Evolutionary conservation across 2,797 vertebrate genomes (phyloP).

Genomic region (Sebastes vulpes): DNA sequence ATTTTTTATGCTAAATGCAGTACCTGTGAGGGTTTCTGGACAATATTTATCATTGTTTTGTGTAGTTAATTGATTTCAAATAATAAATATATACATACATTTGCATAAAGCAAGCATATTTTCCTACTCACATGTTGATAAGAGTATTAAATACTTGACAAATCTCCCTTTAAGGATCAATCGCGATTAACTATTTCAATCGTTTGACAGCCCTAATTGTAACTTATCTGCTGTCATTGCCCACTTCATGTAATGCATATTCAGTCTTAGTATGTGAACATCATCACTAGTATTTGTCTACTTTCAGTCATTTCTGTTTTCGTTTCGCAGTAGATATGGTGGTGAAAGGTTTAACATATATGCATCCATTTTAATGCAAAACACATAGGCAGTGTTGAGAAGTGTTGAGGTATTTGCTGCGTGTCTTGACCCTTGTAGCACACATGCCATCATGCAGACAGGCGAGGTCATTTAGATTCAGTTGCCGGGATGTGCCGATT

Average conservation of each 20-base stretch:
- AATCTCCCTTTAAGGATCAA: no score
- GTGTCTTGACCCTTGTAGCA: neutral
- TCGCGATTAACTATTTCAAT: no score
- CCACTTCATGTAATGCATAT: neutral
- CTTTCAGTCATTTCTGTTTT: neutral
- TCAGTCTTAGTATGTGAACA: neutral
- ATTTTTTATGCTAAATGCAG: no score
- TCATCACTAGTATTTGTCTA: neutral
- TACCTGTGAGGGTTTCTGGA: no score
- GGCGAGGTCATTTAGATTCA: neutral
- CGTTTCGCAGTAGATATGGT: neutral
- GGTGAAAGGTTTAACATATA: neutral
- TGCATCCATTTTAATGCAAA: neutral
- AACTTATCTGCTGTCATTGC: neutral
- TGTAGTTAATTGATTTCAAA: no score
- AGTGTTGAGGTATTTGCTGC: neutral
- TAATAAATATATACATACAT: no score
- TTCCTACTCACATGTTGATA: no score
- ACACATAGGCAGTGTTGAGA: neutral
- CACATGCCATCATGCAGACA: neutral
- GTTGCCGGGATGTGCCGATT: neutral
- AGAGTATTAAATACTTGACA: no score
- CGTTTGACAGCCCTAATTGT: neutral
- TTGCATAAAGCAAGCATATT: no score
- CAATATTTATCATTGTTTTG: no score